Conservation (phyloP, 2,797 vertebrate genomes). For the Paguma larvata region DNA sequence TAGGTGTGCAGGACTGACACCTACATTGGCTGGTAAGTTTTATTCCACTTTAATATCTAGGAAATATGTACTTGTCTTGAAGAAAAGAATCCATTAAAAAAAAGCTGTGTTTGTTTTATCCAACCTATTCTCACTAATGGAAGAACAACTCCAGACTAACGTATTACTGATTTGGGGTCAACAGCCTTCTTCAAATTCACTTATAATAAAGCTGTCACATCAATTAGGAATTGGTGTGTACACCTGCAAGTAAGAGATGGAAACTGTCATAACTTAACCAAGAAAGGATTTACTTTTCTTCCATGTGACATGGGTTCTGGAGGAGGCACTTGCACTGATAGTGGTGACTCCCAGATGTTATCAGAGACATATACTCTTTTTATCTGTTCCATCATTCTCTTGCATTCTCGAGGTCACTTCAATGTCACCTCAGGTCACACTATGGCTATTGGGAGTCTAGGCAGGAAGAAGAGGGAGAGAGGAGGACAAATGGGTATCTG, state of each 20-base stretch:
- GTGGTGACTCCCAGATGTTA: background rate
- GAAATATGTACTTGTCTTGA: background rate
- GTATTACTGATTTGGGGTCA: background rate
- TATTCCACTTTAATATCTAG: background rate
- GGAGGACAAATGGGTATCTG: background rate
- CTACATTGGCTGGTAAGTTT: background rate
- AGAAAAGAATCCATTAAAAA: background rate
- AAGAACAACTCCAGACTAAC: background rate
- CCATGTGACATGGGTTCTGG: background rate
- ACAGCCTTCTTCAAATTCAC: background rate
- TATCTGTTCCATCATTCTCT: background rate
- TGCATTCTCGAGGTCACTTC: background rate
- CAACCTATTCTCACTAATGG: background rate
- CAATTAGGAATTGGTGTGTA: background rate
- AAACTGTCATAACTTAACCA: background rate
- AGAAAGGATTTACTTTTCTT: background rate
- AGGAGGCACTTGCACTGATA: background rate
- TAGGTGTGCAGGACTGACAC: background rate
- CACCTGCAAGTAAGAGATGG: background rate
- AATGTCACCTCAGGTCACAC: background rate
- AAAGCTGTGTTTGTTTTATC: slow-evolving; percentile 6
- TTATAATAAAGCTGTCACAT: background rate
- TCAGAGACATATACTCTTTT: background rate
- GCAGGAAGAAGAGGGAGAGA: background rate
- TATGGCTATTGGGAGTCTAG: background rate